phyloP scores from a whole-genome alignment of 2,888 invertebrate genomes.

The Polyploca ridens region DNA sequence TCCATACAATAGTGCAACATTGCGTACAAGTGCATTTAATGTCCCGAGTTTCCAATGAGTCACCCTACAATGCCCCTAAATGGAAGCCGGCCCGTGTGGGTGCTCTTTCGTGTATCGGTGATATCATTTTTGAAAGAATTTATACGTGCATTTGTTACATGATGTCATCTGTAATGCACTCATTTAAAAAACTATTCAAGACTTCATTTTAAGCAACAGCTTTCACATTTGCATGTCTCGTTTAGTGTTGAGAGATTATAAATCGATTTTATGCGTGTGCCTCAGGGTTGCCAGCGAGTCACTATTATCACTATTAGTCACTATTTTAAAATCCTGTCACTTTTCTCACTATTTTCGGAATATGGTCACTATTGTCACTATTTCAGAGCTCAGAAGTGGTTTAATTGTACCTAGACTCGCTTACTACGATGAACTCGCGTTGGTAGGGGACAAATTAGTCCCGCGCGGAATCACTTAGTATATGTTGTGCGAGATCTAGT shows the following conservation, averaged over 20 bases:
- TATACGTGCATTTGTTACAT: constrained; percentile 37
- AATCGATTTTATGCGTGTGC: constrained; percentile 37
- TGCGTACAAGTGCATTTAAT: constrained; percentile 62
- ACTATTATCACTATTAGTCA: too few relatives aligned
- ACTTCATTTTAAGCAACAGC: background rate
- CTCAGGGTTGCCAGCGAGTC: too few relatives aligned
- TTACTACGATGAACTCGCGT: too few relatives aligned
- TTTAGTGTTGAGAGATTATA: constrained; percentile 22
- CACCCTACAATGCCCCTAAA: constrained; percentile 44
- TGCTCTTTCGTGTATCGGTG: constrained; percentile 43
- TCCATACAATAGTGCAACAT: constrained; percentile 37
- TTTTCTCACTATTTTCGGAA: too few relatives aligned
- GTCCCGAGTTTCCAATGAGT: constrained; percentile 51
- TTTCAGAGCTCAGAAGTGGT: too few relatives aligned
- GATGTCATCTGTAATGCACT: constrained; percentile 43
- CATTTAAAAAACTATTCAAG: background rate
- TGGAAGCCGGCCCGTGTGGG: constrained; percentile 44
- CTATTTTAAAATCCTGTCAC: too few relatives aligned
- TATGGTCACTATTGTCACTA: too few relatives aligned
- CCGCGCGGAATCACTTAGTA: too few relatives aligned
- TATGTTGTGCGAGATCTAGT: too few relatives aligned
- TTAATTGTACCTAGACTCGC: too few relatives aligned
- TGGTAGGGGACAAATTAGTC: too few relatives aligned
- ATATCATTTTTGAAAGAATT: constrained; percentile 55
- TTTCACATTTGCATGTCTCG: constrained; percentile 12